phyloP scores from a whole-genome alignment of 2,797 vertebrate species.

The Acipenser ruthenus region DNA sequence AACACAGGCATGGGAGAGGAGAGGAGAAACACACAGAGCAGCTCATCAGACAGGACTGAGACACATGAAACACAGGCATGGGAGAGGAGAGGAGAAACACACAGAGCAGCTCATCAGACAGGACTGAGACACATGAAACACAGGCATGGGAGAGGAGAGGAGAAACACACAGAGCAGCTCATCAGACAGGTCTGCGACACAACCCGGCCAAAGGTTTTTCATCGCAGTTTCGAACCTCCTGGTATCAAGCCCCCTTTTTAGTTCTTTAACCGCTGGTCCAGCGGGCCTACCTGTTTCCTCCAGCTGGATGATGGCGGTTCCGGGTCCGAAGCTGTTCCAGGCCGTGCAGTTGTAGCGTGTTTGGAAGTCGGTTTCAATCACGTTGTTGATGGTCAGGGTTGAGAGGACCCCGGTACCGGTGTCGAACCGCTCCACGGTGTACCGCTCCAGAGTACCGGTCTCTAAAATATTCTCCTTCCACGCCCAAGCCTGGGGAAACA shows the following conservation, averaged over 20 bases:
- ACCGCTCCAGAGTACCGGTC: slow-evolving; percentile 85
- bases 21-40: too few relatives aligned
- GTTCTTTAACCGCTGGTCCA: rapidly evolving
- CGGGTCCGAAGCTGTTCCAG: slow-evolving; percentile 62
- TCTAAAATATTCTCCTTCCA: slow-evolving; percentile 95
- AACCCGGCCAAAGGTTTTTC: neutral
- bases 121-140: too few relatives aligned
- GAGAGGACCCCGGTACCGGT: slow-evolving; percentile 80
- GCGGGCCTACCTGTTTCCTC: slow-evolving; percentile 48
- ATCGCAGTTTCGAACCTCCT: too few relatives aligned
- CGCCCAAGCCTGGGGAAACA: slow-evolving; percentile 75
- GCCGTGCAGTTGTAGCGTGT: slow-evolving; percentile 72
- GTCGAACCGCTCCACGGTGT: slow-evolving; percentile 81
- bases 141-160: too few relatives aligned
- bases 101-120: too few relatives aligned
- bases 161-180: too few relatives aligned
- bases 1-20: too few relatives aligned
- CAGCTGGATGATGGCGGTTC: slow-evolving; percentile 60
- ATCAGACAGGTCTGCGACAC: too few relatives aligned
- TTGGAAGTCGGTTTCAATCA: slow-evolving; percentile 88
- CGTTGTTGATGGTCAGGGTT: slow-evolving; percentile 89
- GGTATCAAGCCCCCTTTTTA: neutral
- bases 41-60: too few relatives aligned
- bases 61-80: too few relatives aligned
- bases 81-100: too few relatives aligned